phyloP scores from a whole-genome alignment of 1,140 invertebrate genomes.

The Drosophila mayri region DNA sequence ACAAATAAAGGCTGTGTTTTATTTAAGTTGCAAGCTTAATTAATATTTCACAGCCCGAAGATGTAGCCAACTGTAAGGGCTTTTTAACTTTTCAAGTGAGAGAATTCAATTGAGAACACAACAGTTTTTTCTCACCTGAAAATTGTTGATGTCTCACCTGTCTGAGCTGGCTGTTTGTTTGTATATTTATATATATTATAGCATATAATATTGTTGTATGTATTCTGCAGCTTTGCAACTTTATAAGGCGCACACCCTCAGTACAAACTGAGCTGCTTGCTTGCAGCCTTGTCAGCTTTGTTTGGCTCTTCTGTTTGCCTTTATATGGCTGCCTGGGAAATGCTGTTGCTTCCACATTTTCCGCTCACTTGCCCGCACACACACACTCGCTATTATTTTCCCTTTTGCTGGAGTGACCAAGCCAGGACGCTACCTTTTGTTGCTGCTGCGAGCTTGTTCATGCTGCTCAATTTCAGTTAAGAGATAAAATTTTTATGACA shows the following conservation, averaged over 20 bases:
- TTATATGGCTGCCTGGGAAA: constrained; percentile 44
- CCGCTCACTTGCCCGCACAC: constrained; percentile 57
- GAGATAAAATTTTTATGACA: constrained; percentile 81
- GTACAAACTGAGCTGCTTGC: constrained; percentile 15
- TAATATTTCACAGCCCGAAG: constrained; percentile 5
- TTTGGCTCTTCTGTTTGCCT: constrained; percentile 40
- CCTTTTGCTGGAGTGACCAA: constrained; percentile 59
- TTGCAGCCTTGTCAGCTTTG: constrained; percentile 61
- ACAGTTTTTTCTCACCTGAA: constrained; percentile 24
- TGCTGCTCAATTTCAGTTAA: constrained; percentile 79
- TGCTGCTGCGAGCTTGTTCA: constrained; percentile 56
- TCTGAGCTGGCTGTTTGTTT: constrained; percentile 1
- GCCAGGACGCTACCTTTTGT: constrained; percentile 46
- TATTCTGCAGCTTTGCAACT: constrained; percentile 35
- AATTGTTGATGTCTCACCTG: constrained; percentile 25
- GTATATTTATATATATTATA: neutral
- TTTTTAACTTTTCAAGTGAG: neutral
- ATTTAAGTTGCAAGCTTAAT: constrained; percentile 14
- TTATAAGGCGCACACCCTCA: constrained; percentile 26
- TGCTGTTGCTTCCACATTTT: constrained; percentile 69
- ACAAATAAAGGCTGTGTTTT: neutral
- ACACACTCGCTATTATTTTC: constrained; percentile 49
- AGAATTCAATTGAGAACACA: neutral
- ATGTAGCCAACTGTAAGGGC: neutral
- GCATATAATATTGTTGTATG: constrained; percentile 22